Base-by-base conservation (phyloP, 2,888 invertebrate genomes). In the Trilocha varians region DNA sequence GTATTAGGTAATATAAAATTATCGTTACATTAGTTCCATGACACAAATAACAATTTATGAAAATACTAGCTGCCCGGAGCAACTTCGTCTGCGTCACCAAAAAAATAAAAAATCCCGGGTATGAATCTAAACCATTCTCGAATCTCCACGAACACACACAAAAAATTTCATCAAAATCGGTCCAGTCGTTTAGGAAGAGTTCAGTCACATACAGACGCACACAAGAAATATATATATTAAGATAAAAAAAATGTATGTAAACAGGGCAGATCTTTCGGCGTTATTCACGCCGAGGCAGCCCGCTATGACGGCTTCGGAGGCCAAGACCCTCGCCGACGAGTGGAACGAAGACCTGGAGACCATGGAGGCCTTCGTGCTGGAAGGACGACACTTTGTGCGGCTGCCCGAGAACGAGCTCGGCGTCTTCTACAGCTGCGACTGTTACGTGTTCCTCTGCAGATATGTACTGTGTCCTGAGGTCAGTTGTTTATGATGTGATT, bases 311-410 rank as follows among this genome's bases (percentile, higher is more conserved):
- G 77, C 89, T 3, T 75, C 90, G 0, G 98, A 98, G 79, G 97
- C 97, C 0, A 91, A 91, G 57, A 93, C 95, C 59, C 83, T 98
- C 16, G 93, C 95, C 72, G 93, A 94, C 65, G 99, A 99, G 66
- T 99, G 98, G 97, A 98, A 99, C 84, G 98, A 98, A 55, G 99
- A 99, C 78, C 88, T 99, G 51, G 98, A 98, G 70, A 94, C 94
- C 15, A 98, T 99, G 97, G 98, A 99, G 78, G 91, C 96, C 0
- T 97, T 99, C 78, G 98, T 99, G 4, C 87, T 99, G 48, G 98
- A 99, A 77, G 97, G 97, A 9, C 93, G 95, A 60, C 98, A 98
- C 82, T 99, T 99, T 83, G 97, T 97, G n/a, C 90, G 96, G 1
- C 87, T 99, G 41, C 99, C 99, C 0, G 96, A 98, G 70, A 91